Evolutionary conservation across 2,113 vertebrate species (phyloP), one percentile per base, ranked within the genome.

Genomic region (Candoia aspera): DNA sequence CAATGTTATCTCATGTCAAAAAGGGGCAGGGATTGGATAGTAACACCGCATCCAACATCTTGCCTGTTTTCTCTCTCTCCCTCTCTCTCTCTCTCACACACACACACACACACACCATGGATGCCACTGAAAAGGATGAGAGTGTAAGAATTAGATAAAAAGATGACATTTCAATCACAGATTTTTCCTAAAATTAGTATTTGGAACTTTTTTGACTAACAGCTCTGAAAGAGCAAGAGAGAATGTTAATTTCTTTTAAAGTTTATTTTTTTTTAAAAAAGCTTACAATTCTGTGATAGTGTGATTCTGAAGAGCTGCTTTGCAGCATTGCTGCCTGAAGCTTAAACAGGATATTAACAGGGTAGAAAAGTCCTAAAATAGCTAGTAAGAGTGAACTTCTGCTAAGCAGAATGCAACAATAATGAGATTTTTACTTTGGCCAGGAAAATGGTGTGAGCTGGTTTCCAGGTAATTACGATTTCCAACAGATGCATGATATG

Each of bases 381-480:
- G 3, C 19, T 26, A 90, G 12, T 9, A 89, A 92, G 88, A 92
- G 83, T 59, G 86, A 55, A 73, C 86, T 17, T 91, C 83, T 84
- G 93, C 2, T 87, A 60, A 87, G 79, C 86, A 94, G 90, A 6
- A 13, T 91, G 90, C 29, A 57, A 15, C 93, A 91, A 91, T 58
- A 86, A 92, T 6, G 73, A 93, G 84, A 0, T 1, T 93, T 95
- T 94, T 13, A 19, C 91, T 95, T 92, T 58, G 87, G 9, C 86
- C 62, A n/a, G 55, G 94, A 91, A 59, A 94, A 93, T 95, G 95
- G 68, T 96, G 88, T 55, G 57, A 84, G 6, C 19, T 92, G 86
- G 1, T 91, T 95, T 95, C 89, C 85, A 90, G 42, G 84, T 90
- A 86, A 93, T 91, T 95, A 84, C 84, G 90, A 92, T 95, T 96